Evolutionary conservation across 2,113 vertebrate genomes (phyloP).

Genomic region (Microcebus tavaratra): DNA sequence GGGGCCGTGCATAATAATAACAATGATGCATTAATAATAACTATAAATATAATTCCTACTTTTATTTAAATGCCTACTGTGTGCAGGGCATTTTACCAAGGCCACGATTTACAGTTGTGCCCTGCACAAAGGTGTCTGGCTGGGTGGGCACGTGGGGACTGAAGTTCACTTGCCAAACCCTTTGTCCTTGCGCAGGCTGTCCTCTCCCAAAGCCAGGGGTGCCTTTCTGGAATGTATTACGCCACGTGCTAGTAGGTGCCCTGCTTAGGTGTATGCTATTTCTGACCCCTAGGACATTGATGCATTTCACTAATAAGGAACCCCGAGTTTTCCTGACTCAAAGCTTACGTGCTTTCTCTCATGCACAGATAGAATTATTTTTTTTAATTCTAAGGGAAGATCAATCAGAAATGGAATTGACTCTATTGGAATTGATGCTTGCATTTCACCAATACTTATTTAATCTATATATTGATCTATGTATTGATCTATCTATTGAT

Average conservation of each 20-base stretch:
- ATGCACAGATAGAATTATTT: background rate
- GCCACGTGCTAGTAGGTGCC: background rate
- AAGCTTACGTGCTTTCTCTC: background rate
- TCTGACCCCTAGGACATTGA: background rate
- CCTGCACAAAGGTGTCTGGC: slow-evolving; percentile 18
- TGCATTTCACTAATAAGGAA: background rate
- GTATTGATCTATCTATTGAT: background rate
- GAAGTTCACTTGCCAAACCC: background rate
- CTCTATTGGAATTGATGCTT: background rate
- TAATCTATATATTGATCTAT: background rate
- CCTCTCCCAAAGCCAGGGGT: background rate
- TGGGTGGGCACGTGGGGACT: background rate
- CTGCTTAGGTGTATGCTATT: background rate
- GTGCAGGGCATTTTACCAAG: slow-evolving; percentile 12
- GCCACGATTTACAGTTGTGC: background rate
- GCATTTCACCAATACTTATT: background rate
- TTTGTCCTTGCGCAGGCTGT: background rate
- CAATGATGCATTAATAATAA: slow-evolving; percentile 45
- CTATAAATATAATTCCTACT: slow-evolving; percentile 37
- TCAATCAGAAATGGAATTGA: background rate
- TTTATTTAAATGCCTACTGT: slow-evolving; percentile 33
- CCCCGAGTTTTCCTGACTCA: background rate
- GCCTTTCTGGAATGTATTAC: background rate
- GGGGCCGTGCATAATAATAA: background rate
- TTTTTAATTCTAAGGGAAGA: slow-evolving; percentile 1